phyloP scores from a whole-genome alignment of 2,888 invertebrate species.

The Hydriomena furcata region DNA sequence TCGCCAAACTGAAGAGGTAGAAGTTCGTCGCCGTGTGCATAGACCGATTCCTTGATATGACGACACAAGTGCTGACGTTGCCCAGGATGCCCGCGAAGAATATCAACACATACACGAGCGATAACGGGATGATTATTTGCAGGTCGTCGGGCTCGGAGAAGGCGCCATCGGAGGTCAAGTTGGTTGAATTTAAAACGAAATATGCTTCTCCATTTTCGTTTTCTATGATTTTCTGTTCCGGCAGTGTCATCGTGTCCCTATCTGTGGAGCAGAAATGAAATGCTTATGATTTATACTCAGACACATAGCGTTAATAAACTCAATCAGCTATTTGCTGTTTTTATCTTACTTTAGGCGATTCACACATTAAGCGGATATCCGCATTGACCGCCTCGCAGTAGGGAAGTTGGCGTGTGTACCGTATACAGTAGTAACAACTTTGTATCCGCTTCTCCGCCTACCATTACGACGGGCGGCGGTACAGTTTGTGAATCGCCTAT shows the following conservation, averaged over 20 bases:
- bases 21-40: conserved; percentile 95
- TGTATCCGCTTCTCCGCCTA: too few relatives aligned
- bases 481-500: too few relatives aligned
- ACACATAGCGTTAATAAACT: too few relatives aligned
- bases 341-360: too few relatives aligned
- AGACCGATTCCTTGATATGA: conserved; percentile 88
- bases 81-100: conserved; percentile 90
- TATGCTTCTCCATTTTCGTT: conserved; percentile 47
- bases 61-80: conserved; percentile 90
- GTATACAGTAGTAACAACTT: too few relatives aligned
- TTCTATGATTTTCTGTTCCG: conserved; percentile 50
- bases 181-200: conserved; percentile 55
- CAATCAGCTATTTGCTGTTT: too few relatives aligned
- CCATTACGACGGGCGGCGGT: too few relatives aligned
- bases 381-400: too few relatives aligned
- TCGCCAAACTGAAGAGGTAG: conserved; percentile 90
- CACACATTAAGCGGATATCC: too few relatives aligned
- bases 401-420: too few relatives aligned
- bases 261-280: conserved; percentile 49
- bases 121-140: conserved; percentile 86
- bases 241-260: conserved; percentile 46
- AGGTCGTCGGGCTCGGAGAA: conserved; percentile 78
- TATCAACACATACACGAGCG: conserved; percentile 86
- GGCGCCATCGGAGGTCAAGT: conserved; percentile 48
- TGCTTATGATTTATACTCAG: conserved; percentile 2